Base-by-base conservation (phyloP, 2,888 invertebrate species). In the Acronicta psi region DNA sequence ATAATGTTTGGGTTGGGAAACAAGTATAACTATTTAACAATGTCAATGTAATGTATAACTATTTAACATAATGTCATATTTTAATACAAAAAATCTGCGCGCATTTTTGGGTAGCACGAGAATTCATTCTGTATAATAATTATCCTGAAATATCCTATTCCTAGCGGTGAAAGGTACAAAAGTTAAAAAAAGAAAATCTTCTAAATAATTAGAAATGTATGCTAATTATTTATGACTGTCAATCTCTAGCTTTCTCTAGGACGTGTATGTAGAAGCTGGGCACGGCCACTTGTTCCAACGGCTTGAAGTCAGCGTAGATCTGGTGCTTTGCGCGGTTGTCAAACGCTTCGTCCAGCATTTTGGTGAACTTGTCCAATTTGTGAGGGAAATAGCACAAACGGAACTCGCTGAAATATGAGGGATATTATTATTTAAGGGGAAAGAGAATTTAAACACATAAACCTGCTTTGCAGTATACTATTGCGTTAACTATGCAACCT, bases 361-460 rank as follows among this genome's bases (percentile, higher is more conserved):
- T 81, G 0, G 95, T 96, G 91, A 98, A 98, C 20, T 95, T 93
- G 42, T 95, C 93, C 75, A 98, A 87, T 66, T 95, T 95, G 87
- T 98, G 98, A 0, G 98, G 98, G 91, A 97, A 98, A 90, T 98
- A 98, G 29, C 98, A 98, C 29, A 98, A 91, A 1, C 98, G 96
- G 89, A 98, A 98, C 79, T 97, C 96, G 80, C 97, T 97, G 89
- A 41, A 90, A 90, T 64, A 16, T 53, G 0, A 59, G 34, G 52
- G 0, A 0, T 54, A 42, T 11, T 36, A 16, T 23, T n/a, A 23
- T 46, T 14, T 36, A 46, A 29, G 31, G 11, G 11, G 13, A 2
- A n/a, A n/a, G n/a, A n/a, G n/a, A n/a, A n/a, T n/a, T n/a, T n/a
- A n/a, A n/a, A n/a, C n/a, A n/a, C n/a, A n/a, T n/a, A n/a, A n/a